phyloP scores from a whole-genome alignment of 2,113 vertebrate species.

The Gallinago undulata region DNA sequence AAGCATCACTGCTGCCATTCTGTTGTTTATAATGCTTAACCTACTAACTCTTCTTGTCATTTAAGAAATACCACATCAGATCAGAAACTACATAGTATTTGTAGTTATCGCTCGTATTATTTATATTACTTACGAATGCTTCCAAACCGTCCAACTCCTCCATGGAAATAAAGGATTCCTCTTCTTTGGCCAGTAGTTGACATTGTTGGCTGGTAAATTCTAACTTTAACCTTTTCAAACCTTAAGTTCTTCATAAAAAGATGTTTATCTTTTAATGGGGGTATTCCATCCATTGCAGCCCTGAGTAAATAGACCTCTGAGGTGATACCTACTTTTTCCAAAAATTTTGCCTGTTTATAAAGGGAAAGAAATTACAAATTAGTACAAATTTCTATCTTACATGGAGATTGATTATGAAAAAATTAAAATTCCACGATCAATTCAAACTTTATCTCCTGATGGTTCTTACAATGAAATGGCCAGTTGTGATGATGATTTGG shows the following conservation, averaged over 20 bases:
- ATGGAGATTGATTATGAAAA: not conserved
- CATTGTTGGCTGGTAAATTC: slow-evolving; percentile 76
- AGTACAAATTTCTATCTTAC: not conserved
- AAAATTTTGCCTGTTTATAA: slow-evolving; percentile 68
- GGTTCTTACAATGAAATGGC: not conserved
- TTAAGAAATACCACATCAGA: not conserved
- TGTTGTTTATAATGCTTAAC: not conserved
- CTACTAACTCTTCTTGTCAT: not conserved
- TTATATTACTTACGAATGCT: slow-evolving; percentile 70
- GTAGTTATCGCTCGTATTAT: not conserved
- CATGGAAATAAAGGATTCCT: slow-evolving; percentile 79
- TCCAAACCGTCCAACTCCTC: slow-evolving; percentile 70
- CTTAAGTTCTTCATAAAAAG: slow-evolving; percentile 69
- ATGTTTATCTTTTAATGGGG: not conserved
- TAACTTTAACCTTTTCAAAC: slow-evolving; percentile 74
- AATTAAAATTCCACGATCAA: not conserved
- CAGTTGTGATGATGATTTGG: not conserved
- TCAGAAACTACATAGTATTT: not conserved
- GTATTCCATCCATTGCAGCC: not conserved
- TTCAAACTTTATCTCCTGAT: not conserved
- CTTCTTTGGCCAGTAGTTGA: slow-evolving; percentile 23
- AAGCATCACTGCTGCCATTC: not conserved
- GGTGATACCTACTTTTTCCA: slow-evolving; percentile 74
- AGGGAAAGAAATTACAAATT: not conserved
- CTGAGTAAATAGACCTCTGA: slow-evolving; percentile 65